These are phyloP conservation scores for Cheilosia soror DNA, from an alignment of 2,888 invertebrate species.

Conservation along the genomic window DNA sequence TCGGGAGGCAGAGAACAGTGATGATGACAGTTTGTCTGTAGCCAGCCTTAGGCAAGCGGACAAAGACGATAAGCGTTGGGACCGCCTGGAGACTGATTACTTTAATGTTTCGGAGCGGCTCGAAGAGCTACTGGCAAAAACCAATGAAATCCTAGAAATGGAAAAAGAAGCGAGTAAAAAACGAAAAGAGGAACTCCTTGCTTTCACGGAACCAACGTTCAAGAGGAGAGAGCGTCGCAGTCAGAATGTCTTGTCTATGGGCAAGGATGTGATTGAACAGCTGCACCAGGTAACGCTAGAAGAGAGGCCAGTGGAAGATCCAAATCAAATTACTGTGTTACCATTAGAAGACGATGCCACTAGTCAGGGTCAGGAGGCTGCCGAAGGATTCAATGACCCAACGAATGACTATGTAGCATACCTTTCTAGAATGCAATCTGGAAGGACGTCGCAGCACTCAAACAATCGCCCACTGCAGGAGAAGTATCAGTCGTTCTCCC, in stretches of 20 bases:
- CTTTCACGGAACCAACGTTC: conserved; percentile 67
- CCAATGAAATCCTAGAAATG: conserved; percentile 81
- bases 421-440: conserved; percentile 70
- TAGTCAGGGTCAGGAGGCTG: conserved; percentile 37
- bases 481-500: conserved; percentile 76
- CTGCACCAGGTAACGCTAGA: conserved; percentile 62
- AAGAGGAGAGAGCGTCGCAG: conserved; percentile 53
- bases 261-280: conserved; percentile 70
- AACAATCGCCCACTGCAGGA: conserved; percentile 60
- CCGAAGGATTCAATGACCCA: conserved; percentile 42
- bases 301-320: conserved; percentile 37
- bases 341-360: conserved; percentile 40
- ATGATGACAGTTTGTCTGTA: conserved; percentile 53
- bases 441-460: conserved; percentile 77
- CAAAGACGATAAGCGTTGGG: conserved; percentile 53
- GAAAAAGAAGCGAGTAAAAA: conserved; percentile 78
- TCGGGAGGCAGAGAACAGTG: conserved; percentile 76
- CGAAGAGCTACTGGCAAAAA: conserved; percentile 81
- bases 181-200: conserved; percentile 67
- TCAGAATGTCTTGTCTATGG: conserved; percentile 43
- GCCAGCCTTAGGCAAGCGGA: conserved; percentile 55
- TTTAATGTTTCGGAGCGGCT: conserved; percentile 80
- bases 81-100: conserved; percentile 79
- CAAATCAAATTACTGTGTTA: conserved; percentile 63
- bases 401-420: conserved; percentile 54